A percentile compares a stretch with the other conserved stretches of the same genome.
Conservation (phyloP, 2,797 vertebrate species). For the Sebastes ruberrimus region DNA sequence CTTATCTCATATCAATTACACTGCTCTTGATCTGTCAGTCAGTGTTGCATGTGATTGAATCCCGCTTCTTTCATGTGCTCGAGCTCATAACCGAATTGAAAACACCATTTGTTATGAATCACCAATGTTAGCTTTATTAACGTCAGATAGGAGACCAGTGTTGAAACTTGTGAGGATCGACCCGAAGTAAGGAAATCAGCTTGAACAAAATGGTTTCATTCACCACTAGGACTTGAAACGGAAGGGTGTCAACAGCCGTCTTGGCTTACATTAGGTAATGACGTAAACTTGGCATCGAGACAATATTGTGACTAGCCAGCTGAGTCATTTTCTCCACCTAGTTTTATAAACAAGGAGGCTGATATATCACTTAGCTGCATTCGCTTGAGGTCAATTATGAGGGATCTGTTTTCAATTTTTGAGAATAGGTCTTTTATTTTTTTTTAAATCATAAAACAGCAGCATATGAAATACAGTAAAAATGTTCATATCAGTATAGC, state of each 20-base stretch:
- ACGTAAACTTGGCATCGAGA: constrained; percentile 45
- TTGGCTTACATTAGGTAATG: constrained; percentile 46
- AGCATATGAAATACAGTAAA: not conserved
- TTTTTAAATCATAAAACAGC: not conserved
- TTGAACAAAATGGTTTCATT: constrained; percentile 37
- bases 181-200: not conserved
- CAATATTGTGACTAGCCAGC: constrained; percentile 29
- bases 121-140: not conserved
- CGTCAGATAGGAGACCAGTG: not conserved
- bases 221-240: constrained; percentile 21
- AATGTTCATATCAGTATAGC: not conserved
- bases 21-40: not conserved
- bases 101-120: not conserved
- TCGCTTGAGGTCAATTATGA: not conserved
- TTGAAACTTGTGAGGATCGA: not conserved
- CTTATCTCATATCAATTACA: not conserved
- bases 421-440: not conserved
- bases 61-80: not conserved
- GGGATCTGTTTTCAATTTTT: constrained; percentile 8
- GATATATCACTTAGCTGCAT: constrained; percentile 20
- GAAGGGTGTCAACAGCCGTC: constrained; percentile 48
- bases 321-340: constrained; percentile 46
- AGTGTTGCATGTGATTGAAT: not conserved
- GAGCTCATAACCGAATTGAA: not conserved
- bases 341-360: constrained; percentile 26